Evolutionary conservation across 2,797 vertebrate genomes (phyloP).

Genomic region (Myiotriccus ornatus): DNA sequence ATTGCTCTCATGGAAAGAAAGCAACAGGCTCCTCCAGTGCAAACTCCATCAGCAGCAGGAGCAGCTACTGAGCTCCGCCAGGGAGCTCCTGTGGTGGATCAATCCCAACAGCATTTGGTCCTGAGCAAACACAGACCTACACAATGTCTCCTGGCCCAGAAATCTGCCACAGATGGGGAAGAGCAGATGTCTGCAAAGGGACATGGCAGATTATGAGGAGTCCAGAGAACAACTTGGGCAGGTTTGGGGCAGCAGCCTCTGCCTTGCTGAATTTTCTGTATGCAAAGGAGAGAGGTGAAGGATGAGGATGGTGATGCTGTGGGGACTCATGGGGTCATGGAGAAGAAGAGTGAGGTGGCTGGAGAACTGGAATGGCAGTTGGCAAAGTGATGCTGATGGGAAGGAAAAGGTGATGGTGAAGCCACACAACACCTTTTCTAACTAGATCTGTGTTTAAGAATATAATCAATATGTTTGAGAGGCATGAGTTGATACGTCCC

Average conservation of each 20-base stretch:
- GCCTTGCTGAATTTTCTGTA: neutral
- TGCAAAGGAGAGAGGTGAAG: neutral
- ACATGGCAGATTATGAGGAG: fast-evolving
- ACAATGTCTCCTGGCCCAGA: neutral
- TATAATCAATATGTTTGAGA: neutral
- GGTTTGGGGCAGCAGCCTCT: fast-evolving
- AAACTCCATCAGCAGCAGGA: neutral
- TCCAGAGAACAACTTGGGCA: neutral
- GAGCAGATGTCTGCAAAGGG: neutral
- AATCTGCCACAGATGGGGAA: neutral
- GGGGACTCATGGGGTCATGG: fast-evolving
- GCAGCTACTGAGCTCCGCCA: neutral
- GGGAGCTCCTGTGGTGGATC: neutral
- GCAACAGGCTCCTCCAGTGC: neutral
- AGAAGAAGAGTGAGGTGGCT: neutral
- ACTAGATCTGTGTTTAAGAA: neutral
- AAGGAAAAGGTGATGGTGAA: neutral
- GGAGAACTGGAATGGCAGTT: neutral
- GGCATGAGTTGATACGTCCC: neutral
- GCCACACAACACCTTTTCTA: neutral
- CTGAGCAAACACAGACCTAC: neutral
- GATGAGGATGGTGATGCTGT: neutral
- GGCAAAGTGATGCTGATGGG: neutral
- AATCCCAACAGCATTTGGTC: neutral
- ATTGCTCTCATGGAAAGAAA: neutral